phyloP scores from a whole-genome alignment of 2,797 vertebrate species.

The Sus cebifrons region DNA sequence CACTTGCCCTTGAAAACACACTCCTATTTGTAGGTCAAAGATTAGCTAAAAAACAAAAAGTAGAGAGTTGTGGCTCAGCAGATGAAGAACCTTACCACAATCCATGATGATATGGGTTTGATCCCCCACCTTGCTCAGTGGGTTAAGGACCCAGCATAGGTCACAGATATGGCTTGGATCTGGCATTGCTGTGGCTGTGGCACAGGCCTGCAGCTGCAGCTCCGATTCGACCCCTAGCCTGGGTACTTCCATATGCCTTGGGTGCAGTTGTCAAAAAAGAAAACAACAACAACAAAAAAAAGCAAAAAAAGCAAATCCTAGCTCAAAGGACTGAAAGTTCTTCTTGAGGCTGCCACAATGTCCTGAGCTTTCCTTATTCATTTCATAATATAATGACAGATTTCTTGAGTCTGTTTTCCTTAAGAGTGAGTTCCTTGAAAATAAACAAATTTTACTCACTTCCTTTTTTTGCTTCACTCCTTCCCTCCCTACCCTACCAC shows the following conservation, averaged over 20 bases:
- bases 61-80: too few species aligned
- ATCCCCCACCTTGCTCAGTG: too few species aligned
- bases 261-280: neutral
- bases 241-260: too few species aligned
- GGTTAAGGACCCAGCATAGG: too few species aligned
- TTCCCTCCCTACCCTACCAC: neutral
- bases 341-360: neutral
- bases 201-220: too few species aligned
- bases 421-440: conserved; percentile 14
- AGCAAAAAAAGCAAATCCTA: neutral
- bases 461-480: neutral
- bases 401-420: neutral
- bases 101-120: too few species aligned
- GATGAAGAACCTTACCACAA: too few species aligned
- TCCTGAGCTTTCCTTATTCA: neutral
- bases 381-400: neutral
- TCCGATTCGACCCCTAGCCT: too few species aligned
- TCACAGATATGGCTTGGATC: too few species aligned
- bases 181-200: too few species aligned
- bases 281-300: neutral
- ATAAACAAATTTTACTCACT: neutral
- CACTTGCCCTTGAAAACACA: neutral
- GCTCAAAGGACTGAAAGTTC: neutral
- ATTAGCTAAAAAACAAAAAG: neutral
- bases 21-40: neutral